These are phyloP conservation scores for Phoenicopterus ruber DNA, from an alignment of 2,113 vertebrate genomes.

Conservation along the genomic window DNA sequence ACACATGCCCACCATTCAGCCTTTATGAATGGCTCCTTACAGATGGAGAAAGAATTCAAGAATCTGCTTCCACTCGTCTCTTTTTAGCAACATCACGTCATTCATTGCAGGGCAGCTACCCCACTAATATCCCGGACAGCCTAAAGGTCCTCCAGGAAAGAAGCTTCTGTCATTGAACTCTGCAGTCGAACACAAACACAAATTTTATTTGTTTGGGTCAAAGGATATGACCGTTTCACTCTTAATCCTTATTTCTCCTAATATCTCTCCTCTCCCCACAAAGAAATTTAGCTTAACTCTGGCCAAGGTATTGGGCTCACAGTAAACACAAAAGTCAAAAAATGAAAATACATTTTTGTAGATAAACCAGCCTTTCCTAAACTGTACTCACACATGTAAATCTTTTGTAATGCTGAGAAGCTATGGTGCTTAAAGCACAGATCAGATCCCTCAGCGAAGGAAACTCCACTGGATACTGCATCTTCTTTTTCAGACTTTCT, in stretches of 20 bases:
- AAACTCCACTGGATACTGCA: background rate
- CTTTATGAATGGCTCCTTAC: slow-evolving; percentile 49
- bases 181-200: background rate
- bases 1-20: background rate
- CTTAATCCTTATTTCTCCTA: background rate
- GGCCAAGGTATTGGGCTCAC: background rate
- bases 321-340: background rate
- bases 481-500: background rate
- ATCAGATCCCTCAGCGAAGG: background rate
- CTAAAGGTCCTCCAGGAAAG: background rate
- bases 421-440: background rate
- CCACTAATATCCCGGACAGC: background rate
- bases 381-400: background rate
- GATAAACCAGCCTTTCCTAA: background rate
- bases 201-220: background rate
- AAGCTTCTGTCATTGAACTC: background rate
- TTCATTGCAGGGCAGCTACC: background rate
- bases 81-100: background rate
- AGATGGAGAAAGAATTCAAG: background rate
- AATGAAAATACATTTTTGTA: background rate
- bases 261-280: background rate
- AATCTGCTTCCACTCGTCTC: background rate
- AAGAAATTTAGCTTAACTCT: background rate
- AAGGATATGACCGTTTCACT: background rate
- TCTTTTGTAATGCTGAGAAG: background rate